Evolutionary conservation across 2,113 vertebrate species (phyloP).

Genomic region (Mola mola): DNA sequence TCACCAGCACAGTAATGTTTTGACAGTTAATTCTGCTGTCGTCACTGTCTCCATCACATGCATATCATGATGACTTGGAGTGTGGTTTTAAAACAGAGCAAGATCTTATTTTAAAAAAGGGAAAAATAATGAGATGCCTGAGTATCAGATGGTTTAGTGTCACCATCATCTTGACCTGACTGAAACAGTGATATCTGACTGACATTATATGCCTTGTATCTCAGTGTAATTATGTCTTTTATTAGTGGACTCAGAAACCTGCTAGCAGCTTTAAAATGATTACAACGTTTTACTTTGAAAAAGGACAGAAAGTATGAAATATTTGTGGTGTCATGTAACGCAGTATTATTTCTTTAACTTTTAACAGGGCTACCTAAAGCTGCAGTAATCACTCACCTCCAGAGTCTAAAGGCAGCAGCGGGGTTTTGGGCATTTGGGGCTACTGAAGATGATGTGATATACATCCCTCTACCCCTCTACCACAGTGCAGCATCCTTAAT

Average conservation of each 20-base stretch:
- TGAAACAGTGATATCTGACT: no score
- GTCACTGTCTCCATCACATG: not conserved
- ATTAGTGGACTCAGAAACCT: no score
- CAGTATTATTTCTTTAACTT: not conserved
- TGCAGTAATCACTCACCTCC: constrained; percentile 89
- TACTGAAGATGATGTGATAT: constrained; percentile 85
- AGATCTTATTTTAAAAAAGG: no score
- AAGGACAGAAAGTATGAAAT: no score
- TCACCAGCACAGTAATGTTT: constrained; percentile 2
- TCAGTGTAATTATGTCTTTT: no score
- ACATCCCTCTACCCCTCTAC: constrained; percentile 92
- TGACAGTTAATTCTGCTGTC: not conserved
- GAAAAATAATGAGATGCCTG: no score
- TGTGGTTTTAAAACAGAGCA: no score
- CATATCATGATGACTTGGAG: not conserved
- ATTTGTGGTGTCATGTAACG: no score
- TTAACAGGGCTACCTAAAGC: constrained; percentile 91
- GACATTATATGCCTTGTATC: no score
- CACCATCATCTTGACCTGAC: no score
- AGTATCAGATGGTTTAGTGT: not conserved
- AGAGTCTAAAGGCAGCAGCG: constrained; percentile 84
- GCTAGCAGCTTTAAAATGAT: no score
- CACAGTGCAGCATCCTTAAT: constrained; percentile 91
- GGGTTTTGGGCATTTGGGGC: constrained; percentile 89
- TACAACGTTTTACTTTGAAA: no score